Conservation (phyloP, 2,113 vertebrate species). For the Dasyprocta punctata region DNA sequence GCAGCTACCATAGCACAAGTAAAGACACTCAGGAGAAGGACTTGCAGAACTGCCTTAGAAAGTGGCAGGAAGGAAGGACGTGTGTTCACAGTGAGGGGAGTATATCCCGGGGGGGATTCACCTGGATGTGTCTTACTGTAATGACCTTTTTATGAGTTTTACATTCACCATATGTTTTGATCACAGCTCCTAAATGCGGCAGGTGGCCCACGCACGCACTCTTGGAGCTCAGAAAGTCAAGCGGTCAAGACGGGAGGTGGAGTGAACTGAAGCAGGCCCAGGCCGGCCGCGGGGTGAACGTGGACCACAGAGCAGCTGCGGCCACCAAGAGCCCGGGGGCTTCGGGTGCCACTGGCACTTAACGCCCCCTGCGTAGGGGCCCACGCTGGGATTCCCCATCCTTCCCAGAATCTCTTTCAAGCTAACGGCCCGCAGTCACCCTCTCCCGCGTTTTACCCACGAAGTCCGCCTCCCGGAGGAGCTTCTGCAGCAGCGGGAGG, state of each 20-base stretch:
- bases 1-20: background rate
- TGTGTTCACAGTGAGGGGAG: background rate
- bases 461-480: slow-evolving; percentile 77
- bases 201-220: background rate
- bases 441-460: slow-evolving; percentile 76
- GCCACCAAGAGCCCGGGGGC: background rate
- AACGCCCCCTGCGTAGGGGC: background rate
- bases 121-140: background rate
- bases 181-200: background rate
- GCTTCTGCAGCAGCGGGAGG: slow-evolving; percentile 72
- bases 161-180: background rate
- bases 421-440: background rate
- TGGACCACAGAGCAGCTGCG: rapidly evolving
- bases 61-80: background rate
- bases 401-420: background rate
- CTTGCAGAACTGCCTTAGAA: background rate
- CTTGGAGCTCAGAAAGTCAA: background rate
- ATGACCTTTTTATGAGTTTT: background rate
- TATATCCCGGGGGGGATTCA: background rate
- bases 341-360: background rate
- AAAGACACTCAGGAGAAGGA: background rate
- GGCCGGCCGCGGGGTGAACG: rapidly evolving
- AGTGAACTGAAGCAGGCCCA: background rate
- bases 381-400: rapidly evolving
- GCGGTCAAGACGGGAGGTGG: rapidly evolving